Evolutionary conservation across 2,888 invertebrate species (phyloP).

Genomic region (Epirrita christyi): DNA sequence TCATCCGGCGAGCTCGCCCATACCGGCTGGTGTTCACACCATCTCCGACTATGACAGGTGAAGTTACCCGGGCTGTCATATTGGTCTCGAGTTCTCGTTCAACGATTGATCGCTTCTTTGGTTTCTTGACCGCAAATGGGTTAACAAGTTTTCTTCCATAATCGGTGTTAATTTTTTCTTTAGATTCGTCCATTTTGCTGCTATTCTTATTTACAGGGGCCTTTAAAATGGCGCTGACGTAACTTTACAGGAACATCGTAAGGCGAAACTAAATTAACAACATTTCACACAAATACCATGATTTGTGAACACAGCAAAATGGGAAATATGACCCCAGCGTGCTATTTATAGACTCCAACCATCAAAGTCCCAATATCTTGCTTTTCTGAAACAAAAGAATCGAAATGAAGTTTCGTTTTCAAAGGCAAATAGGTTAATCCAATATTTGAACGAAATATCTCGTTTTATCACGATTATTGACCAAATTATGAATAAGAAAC

Average conservation of each 20-base stretch:
- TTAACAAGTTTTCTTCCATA: constrained; percentile 51
- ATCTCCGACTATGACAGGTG: constrained; percentile 58
- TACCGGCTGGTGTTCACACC: constrained; percentile 82
- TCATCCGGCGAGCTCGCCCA: constrained; percentile 84
- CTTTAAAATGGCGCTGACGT: constrained; percentile 50
- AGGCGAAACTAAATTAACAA: constrained; percentile 40
- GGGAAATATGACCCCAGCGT: constrained; percentile 44
- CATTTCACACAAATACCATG: constrained; percentile 41
- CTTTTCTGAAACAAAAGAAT: constrained; percentile 78
- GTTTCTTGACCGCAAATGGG: constrained; percentile 54
- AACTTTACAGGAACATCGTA: constrained; percentile 51
- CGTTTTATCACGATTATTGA: constrained; percentile 30
- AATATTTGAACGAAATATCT: constrained; percentile 55
- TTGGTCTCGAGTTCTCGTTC: constrained; percentile 76
- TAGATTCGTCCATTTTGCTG: constrained; percentile 70
- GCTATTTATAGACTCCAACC: constrained; percentile 47
- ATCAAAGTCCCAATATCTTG: constrained; percentile 47
- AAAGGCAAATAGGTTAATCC: constrained; percentile 69
- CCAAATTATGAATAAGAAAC: constrained; percentile 59
- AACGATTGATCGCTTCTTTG: constrained; percentile 73
- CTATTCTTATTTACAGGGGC: constrained; percentile 31
- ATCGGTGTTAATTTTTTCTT: constrained; percentile 64
- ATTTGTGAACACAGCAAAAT: constrained; percentile 46
- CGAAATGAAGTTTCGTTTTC: constrained; percentile 76
- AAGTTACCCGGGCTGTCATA: constrained; percentile 69